Evolutionary conservation across 1,140 invertebrate species (phyloP), one percentile per base, ranked within the genome.

Genomic region (Lucilia sericata): DNA sequence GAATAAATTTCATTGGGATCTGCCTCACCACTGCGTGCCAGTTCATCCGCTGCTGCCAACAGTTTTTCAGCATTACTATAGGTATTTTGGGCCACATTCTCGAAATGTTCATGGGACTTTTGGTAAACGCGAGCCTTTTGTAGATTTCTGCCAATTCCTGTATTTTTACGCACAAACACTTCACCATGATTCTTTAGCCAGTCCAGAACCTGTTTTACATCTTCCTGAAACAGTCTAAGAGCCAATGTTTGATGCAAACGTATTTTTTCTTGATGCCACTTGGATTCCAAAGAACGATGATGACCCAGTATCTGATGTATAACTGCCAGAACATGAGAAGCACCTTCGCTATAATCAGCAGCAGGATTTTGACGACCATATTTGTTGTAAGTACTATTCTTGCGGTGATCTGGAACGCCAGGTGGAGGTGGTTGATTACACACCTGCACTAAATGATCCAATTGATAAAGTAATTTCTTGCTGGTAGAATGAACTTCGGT

Each of bases 111-210:
- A 91, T 99, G 98, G 92, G 97, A 98, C 92, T 98, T 99, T 92
- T 99, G 98, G 91, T 99, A 97, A 3, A 98, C 96, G 87, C 97
- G 94, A 13, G 98, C 97, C 92, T 98, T 97, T 89, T 97, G 96
- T 84, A 99, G 92, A 92, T 98, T 99, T 85, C 97, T 94, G 74
- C 99, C 99, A 84, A 99, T 97, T 14, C 97, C 97, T 7, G 96
- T 97, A 91, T 99, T 99, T 91, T 99, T 99, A 86, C 96, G 94
- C 42, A 99, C 94, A 91, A 99, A 99, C 4, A 99, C 98, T 93
- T 99, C 98, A n/a, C 99, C 99, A 90, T 99, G 98, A 89, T 99
- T 98, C 83, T 98, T 96, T 78, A 99, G 91, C 98, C 98, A 99
- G 88, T 99, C 98, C 78, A 99, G 92, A 49, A 99, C 98, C 92